phyloP scores from a whole-genome alignment of 2,888 invertebrate genomes.

The Andrena haemorrhoa region DNA sequence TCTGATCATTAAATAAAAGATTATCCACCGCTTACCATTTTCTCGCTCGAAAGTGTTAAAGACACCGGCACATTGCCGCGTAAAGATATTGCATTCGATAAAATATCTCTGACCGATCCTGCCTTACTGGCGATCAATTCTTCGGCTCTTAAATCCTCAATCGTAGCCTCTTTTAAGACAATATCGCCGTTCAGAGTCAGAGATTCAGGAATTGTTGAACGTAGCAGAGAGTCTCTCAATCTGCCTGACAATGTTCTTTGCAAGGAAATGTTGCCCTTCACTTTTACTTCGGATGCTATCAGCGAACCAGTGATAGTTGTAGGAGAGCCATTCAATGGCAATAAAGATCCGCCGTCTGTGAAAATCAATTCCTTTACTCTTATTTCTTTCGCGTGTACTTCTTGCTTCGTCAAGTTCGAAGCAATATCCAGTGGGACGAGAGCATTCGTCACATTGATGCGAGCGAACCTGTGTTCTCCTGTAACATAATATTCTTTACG shows the following conservation, averaged over 20 bases:
- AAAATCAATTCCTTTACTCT: slow-evolving; percentile 68
- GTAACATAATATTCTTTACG: slow-evolving; percentile 18
- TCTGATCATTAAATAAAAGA: background rate
- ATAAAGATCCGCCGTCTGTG: slow-evolving; percentile 68
- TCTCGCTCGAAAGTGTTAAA: slow-evolving; percentile 81
- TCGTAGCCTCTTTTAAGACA: slow-evolving; percentile 84
- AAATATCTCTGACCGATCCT: slow-evolving; percentile 80
- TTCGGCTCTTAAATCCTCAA: slow-evolving; percentile 83
- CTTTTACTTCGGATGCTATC: slow-evolving; percentile 59
- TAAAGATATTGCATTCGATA: slow-evolving; percentile 81
- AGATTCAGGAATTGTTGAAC: slow-evolving; percentile 84
- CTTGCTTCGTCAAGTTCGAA: slow-evolving; percentile 56
- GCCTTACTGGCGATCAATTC: slow-evolving; percentile 78
- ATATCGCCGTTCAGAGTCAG: slow-evolving; percentile 84
- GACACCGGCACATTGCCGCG: slow-evolving; percentile 78
- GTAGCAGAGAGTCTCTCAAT: slow-evolving; percentile 84
- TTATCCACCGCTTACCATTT: slow-evolving; percentile 75
- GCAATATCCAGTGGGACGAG: slow-evolving; percentile 66
- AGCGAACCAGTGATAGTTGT: slow-evolving; percentile 68
- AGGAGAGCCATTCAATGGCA: slow-evolving; percentile 71
- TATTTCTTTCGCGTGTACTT: slow-evolving; percentile 51
- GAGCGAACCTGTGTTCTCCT: slow-evolving; percentile 67
- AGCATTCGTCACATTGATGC: slow-evolving; percentile 57
- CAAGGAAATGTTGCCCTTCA: slow-evolving; percentile 84
- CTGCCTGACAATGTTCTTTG: slow-evolving; percentile 85